Evolutionary conservation across 1,140 invertebrate genomes (phyloP).

Genomic region (Wiebesia pumilae): DNA sequence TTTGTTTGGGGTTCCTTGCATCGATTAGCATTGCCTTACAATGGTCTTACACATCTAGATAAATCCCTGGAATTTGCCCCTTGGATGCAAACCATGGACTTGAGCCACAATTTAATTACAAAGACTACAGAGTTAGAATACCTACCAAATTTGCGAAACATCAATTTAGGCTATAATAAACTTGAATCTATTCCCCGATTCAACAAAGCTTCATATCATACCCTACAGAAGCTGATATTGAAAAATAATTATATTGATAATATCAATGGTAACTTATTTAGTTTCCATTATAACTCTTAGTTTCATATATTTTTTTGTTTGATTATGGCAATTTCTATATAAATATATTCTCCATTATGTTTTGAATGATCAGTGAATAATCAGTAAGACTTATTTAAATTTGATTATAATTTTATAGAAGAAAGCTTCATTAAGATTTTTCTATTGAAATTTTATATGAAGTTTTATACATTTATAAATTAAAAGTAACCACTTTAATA

Average conservation of each 20-base stretch:
- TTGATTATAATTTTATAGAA: too few relatives aligned
- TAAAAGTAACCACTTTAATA: too few relatives aligned
- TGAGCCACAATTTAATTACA: slow-evolving; percentile 77
- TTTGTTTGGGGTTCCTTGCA: slow-evolving; percentile 79
- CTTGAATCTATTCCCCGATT: slow-evolving; percentile 77
- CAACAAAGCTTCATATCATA: slow-evolving; percentile 72
- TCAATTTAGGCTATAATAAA: slow-evolving; percentile 80
- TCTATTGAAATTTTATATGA: too few relatives aligned
- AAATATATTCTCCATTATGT: too few relatives aligned
- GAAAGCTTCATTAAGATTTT: too few relatives aligned
- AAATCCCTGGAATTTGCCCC: slow-evolving; percentile 78
- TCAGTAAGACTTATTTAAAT: too few relatives aligned
- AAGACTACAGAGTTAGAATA: slow-evolving; percentile 71
- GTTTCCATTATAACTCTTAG: not conserved
- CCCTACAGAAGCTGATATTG: slow-evolving; percentile 75
- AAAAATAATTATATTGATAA: slow-evolving; percentile 77
- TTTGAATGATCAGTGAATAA: too few relatives aligned
- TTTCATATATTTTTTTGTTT: not conserved
- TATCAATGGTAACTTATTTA: slow-evolving; percentile 65
- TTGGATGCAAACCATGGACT: slow-evolving; percentile 77
- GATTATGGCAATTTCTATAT: not conserved
- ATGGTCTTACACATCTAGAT: slow-evolving; percentile 76
- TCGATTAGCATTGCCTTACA: slow-evolving; percentile 77
- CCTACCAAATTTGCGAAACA: slow-evolving; percentile 78
- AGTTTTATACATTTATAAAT: too few relatives aligned